Evolutionary conservation across 2,888 invertebrate genomes (phyloP).

Genomic region (Aethes cnicana): DNA sequence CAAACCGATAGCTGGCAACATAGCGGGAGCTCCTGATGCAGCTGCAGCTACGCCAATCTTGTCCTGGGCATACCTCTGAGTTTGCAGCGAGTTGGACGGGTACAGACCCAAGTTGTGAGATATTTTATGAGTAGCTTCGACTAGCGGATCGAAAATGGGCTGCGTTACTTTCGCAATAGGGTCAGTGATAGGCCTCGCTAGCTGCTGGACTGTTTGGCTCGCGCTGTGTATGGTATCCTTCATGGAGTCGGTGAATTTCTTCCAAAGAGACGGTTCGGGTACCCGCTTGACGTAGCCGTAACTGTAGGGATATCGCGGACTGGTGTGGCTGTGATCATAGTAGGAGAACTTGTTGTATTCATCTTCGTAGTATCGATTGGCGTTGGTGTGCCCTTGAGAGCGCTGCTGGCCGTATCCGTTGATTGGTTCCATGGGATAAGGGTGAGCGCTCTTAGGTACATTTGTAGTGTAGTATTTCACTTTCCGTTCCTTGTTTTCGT

Average conservation of each 20-base stretch:
- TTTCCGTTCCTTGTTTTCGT: conserved; percentile 62
- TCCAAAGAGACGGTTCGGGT: conserved; percentile 86
- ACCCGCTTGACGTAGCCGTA: conserved; percentile 83
- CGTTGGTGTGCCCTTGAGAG: conserved; percentile 68
- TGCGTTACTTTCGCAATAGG: conserved; percentile 83
- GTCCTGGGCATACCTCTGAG: conserved; percentile 79
- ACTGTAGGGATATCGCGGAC: conserved; percentile 81
- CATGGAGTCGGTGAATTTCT: conserved; percentile 87
- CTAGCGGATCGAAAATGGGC: conserved; percentile 87
- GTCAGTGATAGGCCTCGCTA: conserved; percentile 83
- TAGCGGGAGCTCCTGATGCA: conserved; percentile 81
- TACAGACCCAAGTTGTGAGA: conserved; percentile 88
- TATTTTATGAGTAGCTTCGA: conserved; percentile 91
- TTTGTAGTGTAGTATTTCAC: conserved; percentile 77
- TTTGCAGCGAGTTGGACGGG: conserved; percentile 66
- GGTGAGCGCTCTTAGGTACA: conserved; percentile 81
- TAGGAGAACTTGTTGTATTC: conserved; percentile 80
- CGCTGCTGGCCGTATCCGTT: conserved; percentile 69
- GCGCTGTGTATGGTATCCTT: conserved; percentile 88
- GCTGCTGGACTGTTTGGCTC: conserved; percentile 86
- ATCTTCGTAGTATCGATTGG: conserved; percentile 74
- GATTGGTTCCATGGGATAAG: conserved; percentile 79
- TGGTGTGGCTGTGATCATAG: conserved; percentile 75
- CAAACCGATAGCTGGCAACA: conserved; percentile 88
- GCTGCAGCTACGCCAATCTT: conserved; percentile 84